Conservation (phyloP, 2,113 vertebrate species). For the Nothoprocta perdicaria region DNA sequence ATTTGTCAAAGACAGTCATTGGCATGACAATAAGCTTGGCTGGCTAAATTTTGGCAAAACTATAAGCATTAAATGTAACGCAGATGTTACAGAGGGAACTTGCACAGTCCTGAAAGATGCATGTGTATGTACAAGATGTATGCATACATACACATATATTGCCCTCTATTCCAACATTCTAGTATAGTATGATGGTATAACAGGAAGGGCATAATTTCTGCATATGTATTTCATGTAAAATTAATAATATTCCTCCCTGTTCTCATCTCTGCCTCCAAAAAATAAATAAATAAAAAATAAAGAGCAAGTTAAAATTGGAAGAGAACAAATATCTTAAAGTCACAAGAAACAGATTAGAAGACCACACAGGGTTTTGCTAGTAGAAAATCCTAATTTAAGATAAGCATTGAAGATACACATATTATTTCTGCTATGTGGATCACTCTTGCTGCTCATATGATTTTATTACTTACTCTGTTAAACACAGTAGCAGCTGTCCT, state of each 20-base stretch:
- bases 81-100: background rate
- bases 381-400: background rate
- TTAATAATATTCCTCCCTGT: background rate
- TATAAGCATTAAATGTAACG: background rate
- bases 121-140: background rate
- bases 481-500: constrained; percentile 44
- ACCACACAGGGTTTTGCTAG: background rate
- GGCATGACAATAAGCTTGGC: background rate
- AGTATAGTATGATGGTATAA: accelerated
- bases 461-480: constrained; percentile 41
- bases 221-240: background rate
- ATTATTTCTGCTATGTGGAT: constrained; percentile 21
- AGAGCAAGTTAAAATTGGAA: background rate
- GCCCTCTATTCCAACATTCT: background rate
- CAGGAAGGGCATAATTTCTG: background rate
- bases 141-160: too few relatives aligned
- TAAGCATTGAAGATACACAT: background rate
- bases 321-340: background rate
- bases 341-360: background rate
- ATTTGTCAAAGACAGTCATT: background rate
- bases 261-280: background rate
- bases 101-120: background rate
- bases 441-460: background rate
- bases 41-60: background rate
- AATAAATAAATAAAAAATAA: too few relatives aligned